Conservation (phyloP, 2,113 vertebrate genomes). For the Octodon degus region DNA sequence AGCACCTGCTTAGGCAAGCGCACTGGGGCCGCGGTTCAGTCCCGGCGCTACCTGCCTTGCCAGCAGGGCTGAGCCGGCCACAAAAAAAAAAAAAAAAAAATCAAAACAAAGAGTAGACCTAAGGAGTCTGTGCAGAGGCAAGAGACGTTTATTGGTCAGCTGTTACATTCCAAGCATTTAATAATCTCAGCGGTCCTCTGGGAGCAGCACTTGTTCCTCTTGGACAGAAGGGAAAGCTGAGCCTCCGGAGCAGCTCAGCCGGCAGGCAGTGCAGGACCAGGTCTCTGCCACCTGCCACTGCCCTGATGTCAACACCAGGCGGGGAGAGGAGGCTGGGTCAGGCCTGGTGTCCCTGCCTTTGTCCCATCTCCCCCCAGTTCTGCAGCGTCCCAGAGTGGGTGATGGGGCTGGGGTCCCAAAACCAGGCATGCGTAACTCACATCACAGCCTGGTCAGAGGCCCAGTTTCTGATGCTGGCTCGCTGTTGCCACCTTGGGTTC, state of each 20-base stretch:
- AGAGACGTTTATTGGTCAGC: not conserved
- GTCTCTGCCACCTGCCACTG: not conserved
- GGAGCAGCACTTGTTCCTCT: not conserved
- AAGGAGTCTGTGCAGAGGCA: not conserved
- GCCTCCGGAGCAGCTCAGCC: not conserved
- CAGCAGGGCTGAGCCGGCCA: too few relatives aligned
- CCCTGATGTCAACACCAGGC: fast-evolving
- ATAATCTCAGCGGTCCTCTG: not conserved
- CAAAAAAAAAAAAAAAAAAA: too few relatives aligned
- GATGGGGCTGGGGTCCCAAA: not conserved
- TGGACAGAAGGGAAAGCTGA: not conserved
- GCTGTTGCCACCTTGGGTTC: not conserved
- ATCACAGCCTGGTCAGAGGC: not conserved
- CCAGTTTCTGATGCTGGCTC: not conserved
- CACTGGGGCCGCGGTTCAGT: too few relatives aligned
- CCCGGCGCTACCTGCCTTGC: too few relatives aligned
- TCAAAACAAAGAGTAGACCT: too few relatives aligned
- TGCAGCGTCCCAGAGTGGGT: not conserved
- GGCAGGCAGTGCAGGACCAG: not conserved
- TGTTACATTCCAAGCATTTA: not conserved
- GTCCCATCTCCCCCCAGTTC: not conserved
- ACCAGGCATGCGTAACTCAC: not conserved
- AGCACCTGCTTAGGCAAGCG: too few relatives aligned
- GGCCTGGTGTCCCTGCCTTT: not conserved
- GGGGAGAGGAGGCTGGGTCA: not conserved